Conservation (phyloP, 1,140 invertebrate species). For the Drusus annulatus region DNA sequence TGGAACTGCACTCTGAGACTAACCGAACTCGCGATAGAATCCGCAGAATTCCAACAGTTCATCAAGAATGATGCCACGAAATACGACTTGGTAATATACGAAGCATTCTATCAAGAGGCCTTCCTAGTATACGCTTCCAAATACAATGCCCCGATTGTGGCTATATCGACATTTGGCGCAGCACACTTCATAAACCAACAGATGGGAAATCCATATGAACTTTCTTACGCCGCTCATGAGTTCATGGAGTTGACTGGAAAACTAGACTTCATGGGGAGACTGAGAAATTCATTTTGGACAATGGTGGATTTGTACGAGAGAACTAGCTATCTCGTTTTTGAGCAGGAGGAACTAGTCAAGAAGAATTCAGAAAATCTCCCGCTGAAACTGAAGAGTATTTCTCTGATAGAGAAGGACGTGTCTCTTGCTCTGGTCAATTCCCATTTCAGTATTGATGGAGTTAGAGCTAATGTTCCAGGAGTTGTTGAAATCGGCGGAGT, state of each 20-base stretch:
- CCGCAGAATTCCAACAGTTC: conserved; percentile 66
- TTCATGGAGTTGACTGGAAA: conserved; percentile 65
- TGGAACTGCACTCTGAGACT: conserved; percentile 67
- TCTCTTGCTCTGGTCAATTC: conserved; percentile 71
- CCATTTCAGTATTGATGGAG: conserved; percentile 69
- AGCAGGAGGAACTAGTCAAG: conserved; percentile 58
- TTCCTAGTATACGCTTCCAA: conserved; percentile 72
- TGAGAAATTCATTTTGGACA: conserved; percentile 64
- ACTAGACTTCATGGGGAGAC: conserved; percentile 63
- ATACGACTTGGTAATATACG: conserved; percentile 72
- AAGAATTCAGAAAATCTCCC: conserved; percentile 60
- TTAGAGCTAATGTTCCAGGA: conserved; percentile 68
- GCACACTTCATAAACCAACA: conserved; percentile 72
- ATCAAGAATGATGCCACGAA: conserved; percentile 65
- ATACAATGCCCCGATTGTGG: conserved; percentile 70
- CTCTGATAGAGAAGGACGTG: conserved; percentile 61
- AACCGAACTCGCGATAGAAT: conserved; percentile 69
- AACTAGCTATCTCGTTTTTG: conserved; percentile 56
- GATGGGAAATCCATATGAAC: conserved; percentile 70
- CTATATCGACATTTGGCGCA: conserved; percentile 72
- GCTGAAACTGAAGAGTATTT: conserved; percentile 28
- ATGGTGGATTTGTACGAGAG: conserved; percentile 64
- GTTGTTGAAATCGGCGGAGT: conserved; percentile 74
- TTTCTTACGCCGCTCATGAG: conserved; percentile 69
- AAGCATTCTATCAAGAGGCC: conserved; percentile 73